Conservation (phyloP, 2,113 vertebrate species). For the Nannospalax galili region DNA sequence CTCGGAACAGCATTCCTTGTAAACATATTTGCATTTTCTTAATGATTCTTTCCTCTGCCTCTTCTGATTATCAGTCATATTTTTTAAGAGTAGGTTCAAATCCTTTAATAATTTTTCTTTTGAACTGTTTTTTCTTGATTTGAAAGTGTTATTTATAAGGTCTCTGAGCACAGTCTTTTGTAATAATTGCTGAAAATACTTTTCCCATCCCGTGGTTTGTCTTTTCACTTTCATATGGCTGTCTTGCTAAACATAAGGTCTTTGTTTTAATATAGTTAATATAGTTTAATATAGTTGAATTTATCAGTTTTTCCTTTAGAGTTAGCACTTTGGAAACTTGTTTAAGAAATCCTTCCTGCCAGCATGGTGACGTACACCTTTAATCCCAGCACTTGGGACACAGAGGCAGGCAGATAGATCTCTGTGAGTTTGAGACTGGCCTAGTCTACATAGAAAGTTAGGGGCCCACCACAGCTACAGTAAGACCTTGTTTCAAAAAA, state of each 20-base stretch:
- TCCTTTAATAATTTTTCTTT: constrained; percentile 28
- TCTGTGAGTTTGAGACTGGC: not conserved
- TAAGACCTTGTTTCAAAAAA: not conserved
- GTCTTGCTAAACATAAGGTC: not conserved
- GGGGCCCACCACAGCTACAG: not conserved
- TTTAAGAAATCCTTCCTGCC: too few relatives aligned
- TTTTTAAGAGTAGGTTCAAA: not conserved
- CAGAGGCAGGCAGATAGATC: not conserved
- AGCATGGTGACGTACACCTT: too few relatives aligned
- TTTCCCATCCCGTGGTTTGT: not conserved
- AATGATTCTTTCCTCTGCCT: too few relatives aligned
- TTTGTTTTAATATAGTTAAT: too few relatives aligned
- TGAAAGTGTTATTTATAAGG: not conserved
- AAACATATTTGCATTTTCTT: constrained; percentile 39
- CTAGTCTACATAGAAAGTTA: not conserved
- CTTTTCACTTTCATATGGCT: not conserved
- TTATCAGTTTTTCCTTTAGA: not conserved
- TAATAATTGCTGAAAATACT: not conserved
- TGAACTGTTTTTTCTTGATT: not conserved
- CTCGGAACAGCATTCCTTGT: not conserved
- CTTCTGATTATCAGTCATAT: too few relatives aligned
- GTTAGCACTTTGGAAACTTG: too few relatives aligned
- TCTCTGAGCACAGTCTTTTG: not conserved
- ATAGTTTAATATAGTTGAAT: constrained; percentile 18
- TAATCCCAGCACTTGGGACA: not conserved